Evolutionary conservation across 2,888 invertebrate species (phyloP), one percentile per base, ranked within the genome.

Genomic region (Oscheius onirici): DNA sequence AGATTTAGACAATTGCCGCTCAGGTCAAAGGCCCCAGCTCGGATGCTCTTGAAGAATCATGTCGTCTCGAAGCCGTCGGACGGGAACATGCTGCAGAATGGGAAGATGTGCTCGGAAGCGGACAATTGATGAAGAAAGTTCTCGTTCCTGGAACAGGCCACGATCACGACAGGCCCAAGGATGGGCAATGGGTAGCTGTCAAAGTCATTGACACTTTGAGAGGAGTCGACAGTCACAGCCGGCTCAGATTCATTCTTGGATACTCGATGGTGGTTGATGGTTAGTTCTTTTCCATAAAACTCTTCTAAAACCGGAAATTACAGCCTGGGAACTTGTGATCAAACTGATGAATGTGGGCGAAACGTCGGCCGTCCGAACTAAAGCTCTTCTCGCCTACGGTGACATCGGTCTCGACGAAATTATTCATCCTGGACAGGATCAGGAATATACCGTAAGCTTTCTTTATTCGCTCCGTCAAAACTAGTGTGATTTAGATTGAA

Each of bases 201-300:
- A 69, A 61, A 28, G 72, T 73, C 24, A 58, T 66, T 15, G 68
- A 71, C 55, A 70, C 72, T 3, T 58, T 66, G 34, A 52, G 70
- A 49, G 68, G 69, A 1, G 52, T 71, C 20, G 76, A 76, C 49
- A 63, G 44, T 11, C 70, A 76, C 41, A 40, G 57, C 10, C 28
- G 66, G 6, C 49, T 78, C 24, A 34, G 24, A 1, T 74, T 76
- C 46, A 69, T 76, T 40, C 44, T 71, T 34, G 78, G 78, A 0
- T 78, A 65, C 58, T 65, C 69, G 11, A 76, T 76, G 73, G 73
- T 74, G n/a, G 68, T 78, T 40, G 78, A 78, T 69, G 78, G 78
- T 78, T 8, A 10, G 69, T 54, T 26, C 15, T 41, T 61, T 44
- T 10, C 51, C 5, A 52, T 60, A 3, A 34, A 6, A n/a, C 40